Conservation (phyloP, 2,797 vertebrate genomes). For the Anguilla megastoma region DNA sequence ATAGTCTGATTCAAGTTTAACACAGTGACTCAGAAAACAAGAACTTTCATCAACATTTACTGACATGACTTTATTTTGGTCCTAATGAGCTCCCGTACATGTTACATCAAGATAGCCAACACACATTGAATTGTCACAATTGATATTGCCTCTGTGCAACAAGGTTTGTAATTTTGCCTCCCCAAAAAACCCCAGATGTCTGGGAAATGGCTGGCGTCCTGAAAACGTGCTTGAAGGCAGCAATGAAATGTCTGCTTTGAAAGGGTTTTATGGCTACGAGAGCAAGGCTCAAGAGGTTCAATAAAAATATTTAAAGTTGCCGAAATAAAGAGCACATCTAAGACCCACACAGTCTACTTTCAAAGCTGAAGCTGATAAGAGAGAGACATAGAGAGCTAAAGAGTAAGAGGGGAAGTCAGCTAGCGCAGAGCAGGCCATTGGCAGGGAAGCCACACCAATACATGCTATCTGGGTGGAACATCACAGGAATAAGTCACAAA, state of each 20-base stretch:
- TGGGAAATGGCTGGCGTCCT: conserved; percentile 61
- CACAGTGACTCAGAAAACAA: conserved; percentile 19
- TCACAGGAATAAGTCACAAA: conserved; percentile 54
- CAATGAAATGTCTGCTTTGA: neutral
- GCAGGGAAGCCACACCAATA: neutral
- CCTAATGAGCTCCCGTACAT: conserved; percentile 31
- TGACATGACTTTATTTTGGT: conserved; percentile 34
- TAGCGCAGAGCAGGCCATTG: conserved; percentile 54
- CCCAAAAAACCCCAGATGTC: conserved; percentile 47
- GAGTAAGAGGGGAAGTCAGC: conserved; percentile 44
- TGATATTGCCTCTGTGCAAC: conserved; percentile 27
- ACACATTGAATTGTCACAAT: conserved; percentile 17
- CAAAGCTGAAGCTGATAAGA: conserved; percentile 65
- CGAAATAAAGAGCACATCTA: conserved; percentile 71
- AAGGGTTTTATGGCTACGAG: conserved; percentile 17
- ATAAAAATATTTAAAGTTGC: conserved; percentile 61
- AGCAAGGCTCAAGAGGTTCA: conserved; percentile 17
- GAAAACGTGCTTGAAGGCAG: conserved; percentile 45
- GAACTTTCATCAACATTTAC: conserved; percentile 21
- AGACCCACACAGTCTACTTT: conserved; percentile 64
- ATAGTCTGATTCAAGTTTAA: neutral
- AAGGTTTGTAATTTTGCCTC: neutral
- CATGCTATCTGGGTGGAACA: conserved; percentile 67
- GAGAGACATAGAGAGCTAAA: conserved; percentile 65
- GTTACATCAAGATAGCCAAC: conserved; percentile 25